phyloP scores from a whole-genome alignment of 1,140 invertebrate genomes.

The Nymphalis io region DNA sequence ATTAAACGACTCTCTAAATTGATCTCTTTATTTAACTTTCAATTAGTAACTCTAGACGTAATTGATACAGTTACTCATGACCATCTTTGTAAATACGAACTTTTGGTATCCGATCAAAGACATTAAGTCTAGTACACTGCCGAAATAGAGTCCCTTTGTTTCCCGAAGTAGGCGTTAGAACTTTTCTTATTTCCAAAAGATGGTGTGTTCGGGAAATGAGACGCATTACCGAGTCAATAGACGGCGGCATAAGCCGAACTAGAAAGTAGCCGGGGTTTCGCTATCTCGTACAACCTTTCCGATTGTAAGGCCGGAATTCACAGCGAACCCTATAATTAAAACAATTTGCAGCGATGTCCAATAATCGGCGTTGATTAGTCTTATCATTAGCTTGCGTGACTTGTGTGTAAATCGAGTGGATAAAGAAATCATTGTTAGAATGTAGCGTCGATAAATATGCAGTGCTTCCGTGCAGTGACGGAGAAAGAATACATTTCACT shows the following conservation, averaged over 20 bases:
- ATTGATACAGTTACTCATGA: slow-evolving; percentile 58
- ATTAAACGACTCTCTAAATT: slow-evolving; percentile 40
- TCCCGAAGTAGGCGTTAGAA: slow-evolving; percentile 65
- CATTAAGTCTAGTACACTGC: slow-evolving; percentile 63
- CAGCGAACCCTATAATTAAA: slow-evolving; percentile 36
- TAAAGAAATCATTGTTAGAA: slow-evolving; percentile 37
- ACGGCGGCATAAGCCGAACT: slow-evolving; percentile 56
- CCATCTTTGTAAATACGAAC: slow-evolving; percentile 69
- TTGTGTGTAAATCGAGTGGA: slow-evolving; percentile 35
- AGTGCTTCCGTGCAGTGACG: too few relatives aligned
- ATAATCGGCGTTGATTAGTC: slow-evolving; percentile 45
- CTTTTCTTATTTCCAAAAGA: slow-evolving; percentile 71
- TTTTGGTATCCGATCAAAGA: slow-evolving; percentile 69
- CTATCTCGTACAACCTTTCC: slow-evolving; percentile 49
- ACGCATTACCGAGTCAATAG: slow-evolving; percentile 73
- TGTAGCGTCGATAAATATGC: slow-evolving; percentile 28
- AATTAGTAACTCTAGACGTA: slow-evolving; percentile 63
- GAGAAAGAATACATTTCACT: too few relatives aligned
- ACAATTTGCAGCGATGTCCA: slow-evolving; percentile 45
- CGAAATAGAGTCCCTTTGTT: slow-evolving; percentile 64
- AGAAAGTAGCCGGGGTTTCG: slow-evolving; percentile 37
- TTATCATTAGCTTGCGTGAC: slow-evolving; percentile 43
- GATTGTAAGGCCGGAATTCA: slow-evolving; percentile 47
- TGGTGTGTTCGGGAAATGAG: slow-evolving; percentile 72
- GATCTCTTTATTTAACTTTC: slow-evolving; percentile 70